Conservation (phyloP, 2,797 vertebrate genomes). For the Leuciscus waleckii region DNA sequence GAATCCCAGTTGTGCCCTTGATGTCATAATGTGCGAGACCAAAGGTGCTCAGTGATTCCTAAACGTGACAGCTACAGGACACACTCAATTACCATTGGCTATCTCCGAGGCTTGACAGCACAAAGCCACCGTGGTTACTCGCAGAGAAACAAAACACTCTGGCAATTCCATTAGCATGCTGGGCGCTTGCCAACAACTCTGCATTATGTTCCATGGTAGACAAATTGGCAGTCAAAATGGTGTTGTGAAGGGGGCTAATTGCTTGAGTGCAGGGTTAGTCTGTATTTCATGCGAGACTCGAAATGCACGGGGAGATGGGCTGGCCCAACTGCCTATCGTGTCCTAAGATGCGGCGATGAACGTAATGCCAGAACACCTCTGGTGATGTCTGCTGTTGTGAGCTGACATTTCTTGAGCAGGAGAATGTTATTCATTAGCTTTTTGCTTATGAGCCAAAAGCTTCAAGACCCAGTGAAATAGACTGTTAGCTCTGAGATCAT, state of each 20-base stretch:
- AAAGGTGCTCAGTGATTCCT: slow-evolving; percentile 56
- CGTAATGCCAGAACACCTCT: slow-evolving; percentile 28
- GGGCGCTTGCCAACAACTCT: slow-evolving; percentile 76
- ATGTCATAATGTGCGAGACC: slow-evolving; percentile 38
- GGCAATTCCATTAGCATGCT: slow-evolving; percentile 79
- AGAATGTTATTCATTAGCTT: slow-evolving; percentile 23
- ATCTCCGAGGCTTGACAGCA: slow-evolving; percentile 55
- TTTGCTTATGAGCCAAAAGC: slow-evolving; percentile 14
- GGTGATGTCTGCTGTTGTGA: slow-evolving; percentile 26
- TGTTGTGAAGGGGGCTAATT: slow-evolving; percentile 82
- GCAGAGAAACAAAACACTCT: slow-evolving; percentile 76
- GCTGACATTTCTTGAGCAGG: slow-evolving; percentile 24
- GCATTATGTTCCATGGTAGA: slow-evolving; percentile 79
- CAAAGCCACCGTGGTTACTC: slow-evolving; percentile 55
- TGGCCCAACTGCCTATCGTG: slow-evolving; percentile 38
- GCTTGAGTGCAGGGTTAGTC: slow-evolving; percentile 80
- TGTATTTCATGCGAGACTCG: slow-evolving; percentile 78
- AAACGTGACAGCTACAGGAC: slow-evolving; percentile 55
- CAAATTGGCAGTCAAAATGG: slow-evolving; percentile 80
- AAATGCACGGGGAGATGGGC: slow-evolving; percentile 62
- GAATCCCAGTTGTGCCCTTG: slow-evolving; percentile 17
- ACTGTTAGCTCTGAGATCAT: not conserved
- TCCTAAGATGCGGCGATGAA: slow-evolving; percentile 16
- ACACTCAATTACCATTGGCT: slow-evolving; percentile 61
- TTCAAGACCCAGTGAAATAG: slow-evolving; percentile 3